phyloP scores from a whole-genome alignment of 2,113 vertebrate genomes.

The Rhadina sibilatrix region DNA sequence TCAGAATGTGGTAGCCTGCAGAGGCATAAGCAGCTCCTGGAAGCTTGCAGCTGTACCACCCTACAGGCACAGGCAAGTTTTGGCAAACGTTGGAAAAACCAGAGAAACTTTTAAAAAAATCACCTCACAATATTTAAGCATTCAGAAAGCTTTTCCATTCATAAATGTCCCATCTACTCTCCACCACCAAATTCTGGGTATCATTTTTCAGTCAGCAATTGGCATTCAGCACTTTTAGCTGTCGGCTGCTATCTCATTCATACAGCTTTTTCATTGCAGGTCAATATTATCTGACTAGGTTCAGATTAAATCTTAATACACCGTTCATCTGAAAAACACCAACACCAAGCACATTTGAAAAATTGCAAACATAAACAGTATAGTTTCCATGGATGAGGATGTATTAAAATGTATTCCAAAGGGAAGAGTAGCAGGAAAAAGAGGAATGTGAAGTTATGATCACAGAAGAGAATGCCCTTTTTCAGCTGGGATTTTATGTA shows the following conservation, averaged over 20 bases:
- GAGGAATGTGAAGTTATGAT: background rate
- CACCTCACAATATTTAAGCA: conserved; percentile 2
- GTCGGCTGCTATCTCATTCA: conserved; percentile 49
- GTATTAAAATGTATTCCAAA: background rate
- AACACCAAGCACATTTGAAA: conserved; percentile 12
- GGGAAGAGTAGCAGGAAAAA: background rate
- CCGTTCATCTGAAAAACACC: conserved; percentile 8
- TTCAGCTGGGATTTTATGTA: background rate
- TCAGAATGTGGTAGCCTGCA: background rate
- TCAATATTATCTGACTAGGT: conserved; percentile 55
- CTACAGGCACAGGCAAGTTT: background rate
- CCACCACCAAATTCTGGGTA: conserved; percentile 30
- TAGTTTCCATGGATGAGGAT: background rate
- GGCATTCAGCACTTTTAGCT: conserved; percentile 39
- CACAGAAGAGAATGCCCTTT: background rate
- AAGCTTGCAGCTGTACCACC: background rate
- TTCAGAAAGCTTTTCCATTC: conserved; percentile 14
- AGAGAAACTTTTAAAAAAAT: background rate
- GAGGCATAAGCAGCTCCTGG: background rate
- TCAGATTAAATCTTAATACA: conserved; percentile 61
- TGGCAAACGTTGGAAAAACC: background rate
- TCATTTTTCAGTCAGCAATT: conserved; percentile 53
- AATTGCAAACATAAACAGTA: conserved; percentile 37
- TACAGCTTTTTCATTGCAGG: conserved; percentile 48
- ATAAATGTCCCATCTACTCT: conserved; percentile 24